Percentiles rank a stretch among this genome's conserved stretches.
phyloP scores from a whole-genome alignment of 2,113 vertebrate species.

The Tyrannus savana region DNA sequence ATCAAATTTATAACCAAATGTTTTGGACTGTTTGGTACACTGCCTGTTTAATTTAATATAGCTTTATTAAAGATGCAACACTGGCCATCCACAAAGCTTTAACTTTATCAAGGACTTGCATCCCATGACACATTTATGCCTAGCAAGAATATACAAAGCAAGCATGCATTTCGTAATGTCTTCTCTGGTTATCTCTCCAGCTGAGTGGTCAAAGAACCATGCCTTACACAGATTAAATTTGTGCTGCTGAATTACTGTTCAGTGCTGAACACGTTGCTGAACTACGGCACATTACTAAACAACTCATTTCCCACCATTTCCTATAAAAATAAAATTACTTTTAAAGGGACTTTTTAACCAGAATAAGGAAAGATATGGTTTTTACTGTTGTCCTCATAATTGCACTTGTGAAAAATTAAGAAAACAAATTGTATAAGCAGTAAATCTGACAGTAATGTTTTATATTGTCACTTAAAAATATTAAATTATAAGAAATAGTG shows the following conservation, averaged over 20 bases:
- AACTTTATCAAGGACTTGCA: background rate
- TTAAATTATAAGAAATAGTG: background rate
- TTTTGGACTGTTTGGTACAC: background rate
- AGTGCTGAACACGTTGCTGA: background rate
- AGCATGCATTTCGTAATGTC: background rate
- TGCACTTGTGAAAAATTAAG: background rate
- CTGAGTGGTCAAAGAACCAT: background rate
- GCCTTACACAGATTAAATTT: background rate
- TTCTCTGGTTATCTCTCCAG: background rate
- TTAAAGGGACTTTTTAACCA: background rate
- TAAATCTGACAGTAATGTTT: background rate
- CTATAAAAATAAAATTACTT: background rate
- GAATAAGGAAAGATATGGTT: background rate
- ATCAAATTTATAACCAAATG: background rate
- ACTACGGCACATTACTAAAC: background rate
- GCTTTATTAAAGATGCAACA: background rate
- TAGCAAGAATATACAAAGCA: background rate
- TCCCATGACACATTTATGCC: background rate
- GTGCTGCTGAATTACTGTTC: background rate
- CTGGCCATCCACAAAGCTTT: background rate
- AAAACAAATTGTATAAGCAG: background rate
- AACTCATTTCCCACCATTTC: background rate
- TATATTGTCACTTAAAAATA: background rate
- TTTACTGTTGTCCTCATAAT: background rate
- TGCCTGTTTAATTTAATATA: background rate